Base-by-base conservation (phyloP, 2,113 vertebrate genomes). In the Numenius arquata region DNA sequence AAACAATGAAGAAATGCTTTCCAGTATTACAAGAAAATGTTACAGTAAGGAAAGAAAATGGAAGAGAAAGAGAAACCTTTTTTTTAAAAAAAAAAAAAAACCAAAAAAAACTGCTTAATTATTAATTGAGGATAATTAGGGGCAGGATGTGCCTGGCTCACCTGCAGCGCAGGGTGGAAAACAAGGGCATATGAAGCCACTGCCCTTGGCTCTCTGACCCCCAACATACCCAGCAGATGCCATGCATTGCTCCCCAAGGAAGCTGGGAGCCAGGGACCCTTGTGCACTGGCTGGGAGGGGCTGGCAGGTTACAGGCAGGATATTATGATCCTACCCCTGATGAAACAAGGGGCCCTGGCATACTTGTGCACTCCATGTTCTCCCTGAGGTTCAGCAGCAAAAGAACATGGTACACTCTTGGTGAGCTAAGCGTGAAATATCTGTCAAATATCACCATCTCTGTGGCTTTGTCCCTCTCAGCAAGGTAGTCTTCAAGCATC, bases 1-100 rank as follows among this genome's bases (percentile, higher is more conserved):
- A 95, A 97, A 97, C 97, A 97, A 97, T 96, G 94, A 97, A 97
- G 80, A 95, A 97, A 95, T 63, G 63, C 92, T 96, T 97, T 96
- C 88, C 85, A 90, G 82, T 89, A 83, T 68, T 88, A 81, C 53
- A 68, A 93, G 84, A 85, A 95, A 95, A 86, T 34, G 15, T 83
- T 96, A 96, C 91, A 95, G 96, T 96, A 83, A 77, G 88, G 94
- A 92, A 96, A 95, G 84, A 94, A 97, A 94, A 91, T 88, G 80
- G 58, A 87, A 95, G 58, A 32, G 43, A 81, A 85, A 91, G 55
- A 80, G 43, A 93, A 94, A 52, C 32, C 38, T 74, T 90, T n/a
- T 36, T n/a, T n/a, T n/a, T n/a, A 29, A 41, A 74, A 70, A 84
- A 22, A 15, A 55, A 82, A 47, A 9, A n/a, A 15, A 41, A 40